Conservation (phyloP, 2,113 vertebrate species). For the Indri indri region DNA sequence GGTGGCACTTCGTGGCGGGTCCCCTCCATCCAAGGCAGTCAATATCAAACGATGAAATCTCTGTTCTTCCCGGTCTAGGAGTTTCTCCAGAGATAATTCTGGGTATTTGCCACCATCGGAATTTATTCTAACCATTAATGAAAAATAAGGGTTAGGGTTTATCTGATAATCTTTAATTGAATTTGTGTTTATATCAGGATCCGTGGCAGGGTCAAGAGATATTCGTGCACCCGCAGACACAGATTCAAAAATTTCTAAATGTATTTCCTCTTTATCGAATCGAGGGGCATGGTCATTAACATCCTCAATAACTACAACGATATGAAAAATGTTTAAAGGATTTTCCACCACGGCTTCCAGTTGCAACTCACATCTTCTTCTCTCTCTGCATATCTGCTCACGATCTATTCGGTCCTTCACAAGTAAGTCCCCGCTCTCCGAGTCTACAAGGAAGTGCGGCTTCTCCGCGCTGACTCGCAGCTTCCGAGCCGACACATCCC, state of each 20-base stretch:
- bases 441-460: constrained; percentile 72
- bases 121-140: constrained; percentile 64
- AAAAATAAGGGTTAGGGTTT: constrained; percentile 61
- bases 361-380: constrained; percentile 64
- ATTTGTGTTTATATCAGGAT: constrained; percentile 55
- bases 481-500: constrained; percentile 80
- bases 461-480: constrained; percentile 82
- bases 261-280: constrained; percentile 62
- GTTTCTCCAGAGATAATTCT: constrained; percentile 73
- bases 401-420: constrained; percentile 77
- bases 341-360: constrained; percentile 79
- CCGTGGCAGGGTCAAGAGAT: constrained; percentile 67
- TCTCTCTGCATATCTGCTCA: constrained; percentile 73
- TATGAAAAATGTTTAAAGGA: constrained; percentile 81
- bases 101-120: constrained; percentile 64
- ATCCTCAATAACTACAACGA: constrained; percentile 81
- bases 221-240: constrained; percentile 10
- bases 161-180: constrained; percentile 68
- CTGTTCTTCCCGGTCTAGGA: constrained; percentile 81
- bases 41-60: constrained; percentile 62
- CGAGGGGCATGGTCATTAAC: constrained; percentile 76
- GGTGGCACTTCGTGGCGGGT: constrained; percentile 65
- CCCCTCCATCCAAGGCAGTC: constrained; percentile 78
- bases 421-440: constrained; percentile 72
- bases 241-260: constrained; percentile 65